Percentiles rank a stretch among this genome's conserved stretches.
Evolutionary conservation across 2,113 vertebrate genomes (phyloP).

Genomic region (Megaleporinus macrocephalus): DNA sequence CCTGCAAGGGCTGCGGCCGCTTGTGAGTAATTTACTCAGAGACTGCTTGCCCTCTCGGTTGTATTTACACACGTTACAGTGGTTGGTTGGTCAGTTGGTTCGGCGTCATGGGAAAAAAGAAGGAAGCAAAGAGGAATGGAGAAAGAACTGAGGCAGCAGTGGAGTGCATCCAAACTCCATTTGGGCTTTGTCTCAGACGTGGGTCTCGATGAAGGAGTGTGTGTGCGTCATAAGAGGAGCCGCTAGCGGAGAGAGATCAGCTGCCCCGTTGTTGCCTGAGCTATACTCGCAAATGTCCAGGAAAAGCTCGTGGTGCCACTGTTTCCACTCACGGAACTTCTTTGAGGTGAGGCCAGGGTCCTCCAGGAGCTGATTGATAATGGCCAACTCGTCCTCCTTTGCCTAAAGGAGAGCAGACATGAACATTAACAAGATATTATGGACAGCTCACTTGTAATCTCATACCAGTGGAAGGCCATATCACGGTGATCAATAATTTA

Average conservation of each 20-base stretch:
- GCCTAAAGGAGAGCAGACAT: conserved; percentile 69
- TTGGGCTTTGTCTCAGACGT: conserved; percentile 74
- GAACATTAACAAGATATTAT: not conserved
- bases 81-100: conserved; percentile 60
- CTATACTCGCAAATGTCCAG: conserved; percentile 88
- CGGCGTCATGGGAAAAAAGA: conserved; percentile 12
- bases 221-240: conserved; percentile 86
- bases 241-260: conserved; percentile 73
- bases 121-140: conserved; percentile 64
- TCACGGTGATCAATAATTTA: too few relatives aligned
- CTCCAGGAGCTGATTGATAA: conserved; percentile 85
- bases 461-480: conserved; percentile 73
- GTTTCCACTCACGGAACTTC: conserved; percentile 89
- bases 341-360: conserved; percentile 85
- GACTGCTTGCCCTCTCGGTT: conserved; percentile 72
- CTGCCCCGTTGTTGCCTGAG: conserved; percentile 73
- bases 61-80: conserved; percentile 85
- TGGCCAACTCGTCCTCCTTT: conserved; percentile 84
- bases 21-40: conserved; percentile 81
- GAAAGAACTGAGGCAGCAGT: conserved; percentile 10
- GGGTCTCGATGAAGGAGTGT: conserved; percentile 91
- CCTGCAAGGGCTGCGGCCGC: conserved; percentile 81
- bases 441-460: conserved; percentile 63
- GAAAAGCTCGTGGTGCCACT: conserved; percentile 88
- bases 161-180: not conserved